Base-by-base conservation (phyloP, 2,888 invertebrate genomes). In the Diarsia rubi region DNA sequence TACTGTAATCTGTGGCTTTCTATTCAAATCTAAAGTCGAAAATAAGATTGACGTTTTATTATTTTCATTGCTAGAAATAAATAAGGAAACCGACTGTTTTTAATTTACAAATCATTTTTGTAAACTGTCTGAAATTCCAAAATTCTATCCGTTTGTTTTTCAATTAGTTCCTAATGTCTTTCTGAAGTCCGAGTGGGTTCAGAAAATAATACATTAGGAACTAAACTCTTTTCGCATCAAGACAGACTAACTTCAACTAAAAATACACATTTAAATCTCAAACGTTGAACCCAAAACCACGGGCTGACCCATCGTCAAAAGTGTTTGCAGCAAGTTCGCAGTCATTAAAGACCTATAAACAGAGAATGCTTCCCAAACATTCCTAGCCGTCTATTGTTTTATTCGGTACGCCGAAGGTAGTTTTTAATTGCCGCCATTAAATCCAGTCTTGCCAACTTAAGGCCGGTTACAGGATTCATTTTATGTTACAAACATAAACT, bases 371-470 rank as follows among this genome's bases (percentile, higher is more conserved):
- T 79, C 47, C 78, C 42, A 19, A 59, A 45, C 9, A 77, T 65
- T 78, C 65, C 54, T 60, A 49, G 59, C 31, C 24, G 24, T 45
- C 37, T 47, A 69, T 82, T 79, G 81, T 78, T 82, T 75, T 45
- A 24, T 82, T 59, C 42, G 52, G 27, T 42, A 62, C 66, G 45
- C 19, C 54, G 44, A 60, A 71, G 59, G 78, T 65, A 82, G 69
- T 77, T 64, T 81, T 81, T 79, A 82, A 79, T 79, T 77, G 24
- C 82, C 3, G 5, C 59, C 64, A 76, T 82, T 68, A 79, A 59
- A 81, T 31, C 24, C 59, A 45, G 19, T 8, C 64, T 44, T 66
- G 11, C 31, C 47, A 76, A 68, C 57, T 44, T 47, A 64, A 76
- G 31, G 45, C 63, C 19, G 27, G 45, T 21, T 78, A 68, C 76